Conservation (phyloP, 2,113 vertebrate genomes). For the Globicephala melas region DNA sequence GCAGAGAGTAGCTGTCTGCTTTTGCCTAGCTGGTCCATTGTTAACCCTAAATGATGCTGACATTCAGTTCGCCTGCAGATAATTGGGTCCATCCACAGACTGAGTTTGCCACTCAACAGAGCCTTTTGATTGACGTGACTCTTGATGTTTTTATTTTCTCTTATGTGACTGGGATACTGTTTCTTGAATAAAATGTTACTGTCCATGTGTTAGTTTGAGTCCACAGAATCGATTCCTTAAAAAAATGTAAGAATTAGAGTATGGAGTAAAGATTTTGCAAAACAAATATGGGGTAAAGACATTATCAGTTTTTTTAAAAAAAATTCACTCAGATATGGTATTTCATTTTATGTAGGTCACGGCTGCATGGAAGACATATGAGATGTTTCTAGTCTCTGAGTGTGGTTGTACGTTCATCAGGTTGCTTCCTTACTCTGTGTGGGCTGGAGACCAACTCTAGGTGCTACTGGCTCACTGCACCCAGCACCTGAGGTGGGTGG, state of each 20-base stretch:
- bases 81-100: slow-evolving; percentile 85
- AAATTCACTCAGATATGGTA: neutral
- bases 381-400: neutral
- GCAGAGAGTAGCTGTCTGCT: slow-evolving; percentile 85
- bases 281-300: neutral
- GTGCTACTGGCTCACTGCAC: neutral
- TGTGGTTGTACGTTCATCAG: neutral
- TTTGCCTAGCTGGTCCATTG: slow-evolving; percentile 84
- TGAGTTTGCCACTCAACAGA: slow-evolving; percentile 84
- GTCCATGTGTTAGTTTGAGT: slow-evolving; percentile 80
- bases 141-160: slow-evolving; percentile 85
- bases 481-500: neutral
- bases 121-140: slow-evolving; percentile 82
- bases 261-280: neutral
- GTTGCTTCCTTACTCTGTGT: neutral
- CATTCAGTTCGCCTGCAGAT: slow-evolving; percentile 86
- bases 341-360: slow-evolving; percentile 13
- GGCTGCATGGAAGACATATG: neutral
- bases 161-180: slow-evolving; percentile 82
- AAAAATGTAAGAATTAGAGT: slow-evolving; percentile 62
- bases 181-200: slow-evolving; percentile 87
- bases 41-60: slow-evolving; percentile 90
- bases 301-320: neutral
- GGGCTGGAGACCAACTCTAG: neutral
- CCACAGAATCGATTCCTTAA: slow-evolving; percentile 79